Evolutionary conservation across 92 coral and sea anemone genomes (phyloP).

Genomic region (Meandrina meandrites): DNA sequence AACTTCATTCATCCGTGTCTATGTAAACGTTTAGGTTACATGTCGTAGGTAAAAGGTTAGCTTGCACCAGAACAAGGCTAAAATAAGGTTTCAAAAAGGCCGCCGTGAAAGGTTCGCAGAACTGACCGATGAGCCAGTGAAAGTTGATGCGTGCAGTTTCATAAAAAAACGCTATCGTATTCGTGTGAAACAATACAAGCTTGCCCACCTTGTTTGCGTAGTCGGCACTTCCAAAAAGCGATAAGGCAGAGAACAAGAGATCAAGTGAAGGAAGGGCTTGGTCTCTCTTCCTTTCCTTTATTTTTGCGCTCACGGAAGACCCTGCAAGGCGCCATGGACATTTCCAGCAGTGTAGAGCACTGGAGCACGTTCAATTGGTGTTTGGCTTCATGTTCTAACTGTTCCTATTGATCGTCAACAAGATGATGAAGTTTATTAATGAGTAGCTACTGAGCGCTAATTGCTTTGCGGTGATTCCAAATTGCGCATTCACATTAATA

Average conservation of each 20-base stretch:
- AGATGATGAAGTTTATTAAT: not conserved
- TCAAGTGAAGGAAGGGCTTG: conserved; percentile 8
- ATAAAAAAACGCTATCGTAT: not conserved
- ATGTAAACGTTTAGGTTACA: not conserved
- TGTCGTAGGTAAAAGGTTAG: not conserved
- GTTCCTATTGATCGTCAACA: not conserved
- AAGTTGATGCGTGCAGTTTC: not conserved
- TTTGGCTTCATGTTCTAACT: not conserved
- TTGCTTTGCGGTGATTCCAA: not conserved
- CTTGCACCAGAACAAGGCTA: not conserved
- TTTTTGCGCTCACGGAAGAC: conserved; percentile 3
- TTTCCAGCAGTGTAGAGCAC: not conserved
- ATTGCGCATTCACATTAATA: conserved; percentile 1
- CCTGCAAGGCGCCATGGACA: not conserved
- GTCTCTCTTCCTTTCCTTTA: conserved; percentile 3
- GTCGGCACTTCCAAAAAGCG: not conserved
- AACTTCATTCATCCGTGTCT: not conserved
- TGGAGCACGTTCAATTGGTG: not conserved
- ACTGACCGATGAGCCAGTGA: not conserved
- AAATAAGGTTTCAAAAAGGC: not conserved
- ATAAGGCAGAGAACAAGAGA: conserved; percentile 8
- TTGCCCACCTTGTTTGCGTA: not conserved
- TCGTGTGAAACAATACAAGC: not conserved
- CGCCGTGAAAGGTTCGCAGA: not conserved
- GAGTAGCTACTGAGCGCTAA: not conserved